Evolutionary conservation across 1,140 invertebrate species (phyloP).

Genomic region (Bombus affinis): DNA sequence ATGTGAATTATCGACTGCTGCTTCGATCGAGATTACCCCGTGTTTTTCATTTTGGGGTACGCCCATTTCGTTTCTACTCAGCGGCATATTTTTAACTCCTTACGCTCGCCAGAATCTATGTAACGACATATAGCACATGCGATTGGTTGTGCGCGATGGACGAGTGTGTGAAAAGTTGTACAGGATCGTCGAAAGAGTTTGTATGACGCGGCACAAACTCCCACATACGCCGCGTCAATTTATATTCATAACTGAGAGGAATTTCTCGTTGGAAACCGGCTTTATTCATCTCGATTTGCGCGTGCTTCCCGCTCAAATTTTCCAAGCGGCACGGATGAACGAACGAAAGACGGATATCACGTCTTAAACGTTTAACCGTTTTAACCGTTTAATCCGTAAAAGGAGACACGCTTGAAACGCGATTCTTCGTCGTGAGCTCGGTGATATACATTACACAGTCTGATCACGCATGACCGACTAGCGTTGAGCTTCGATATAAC

Average conservation of each 20-base stretch:
- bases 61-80: constrained; percentile 8
- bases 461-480: constrained; percentile 3
- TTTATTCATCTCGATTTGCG: neutral
- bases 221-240: constrained; percentile 32
- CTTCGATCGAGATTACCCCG: neutral
- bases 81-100: constrained; percentile 45
- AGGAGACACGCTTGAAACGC: neutral
- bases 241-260: constrained; percentile 19
- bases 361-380: no score
- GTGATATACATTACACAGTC: neutral
- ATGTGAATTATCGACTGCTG: neutral
- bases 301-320: neutral
- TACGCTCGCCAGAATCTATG: constrained; percentile 27
- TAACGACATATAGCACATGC: constrained; percentile 15
- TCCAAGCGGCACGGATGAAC: neutral
- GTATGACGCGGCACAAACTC: constrained; percentile 7
- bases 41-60: constrained; percentile 43
- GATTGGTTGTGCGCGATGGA: constrained; percentile 8
- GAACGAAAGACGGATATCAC: no score
- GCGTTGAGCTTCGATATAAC: neutral
- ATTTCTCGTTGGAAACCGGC: constrained; percentile 25
- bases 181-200: neutral
- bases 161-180: constrained; percentile 17
- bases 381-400: neutral
- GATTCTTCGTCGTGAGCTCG: neutral